phyloP scores from a whole-genome alignment of 2,113 vertebrate species.

The Coptodon bakossiorum region DNA sequence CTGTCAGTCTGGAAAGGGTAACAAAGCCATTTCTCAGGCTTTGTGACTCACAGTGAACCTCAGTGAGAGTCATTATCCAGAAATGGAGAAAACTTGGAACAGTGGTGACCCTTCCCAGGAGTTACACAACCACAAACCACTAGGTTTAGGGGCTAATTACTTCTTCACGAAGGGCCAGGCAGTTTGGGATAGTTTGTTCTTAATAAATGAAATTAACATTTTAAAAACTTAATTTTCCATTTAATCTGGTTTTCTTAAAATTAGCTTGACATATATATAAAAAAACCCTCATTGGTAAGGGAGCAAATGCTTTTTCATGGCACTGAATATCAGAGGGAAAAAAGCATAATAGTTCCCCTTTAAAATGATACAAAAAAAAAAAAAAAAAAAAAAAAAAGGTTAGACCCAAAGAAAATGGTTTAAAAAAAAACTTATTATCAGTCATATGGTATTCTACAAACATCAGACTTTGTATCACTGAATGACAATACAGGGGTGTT shows the following conservation, averaged over 20 bases:
- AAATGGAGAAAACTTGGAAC: not conserved
- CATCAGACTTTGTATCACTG: not conserved
- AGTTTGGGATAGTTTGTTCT: not conserved
- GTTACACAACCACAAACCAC: not conserved
- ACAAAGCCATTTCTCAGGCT: not conserved
- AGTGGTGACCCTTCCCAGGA: not conserved
- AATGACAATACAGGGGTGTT: not conserved
- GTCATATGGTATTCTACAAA: not conserved
- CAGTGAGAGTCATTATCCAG: not conserved
- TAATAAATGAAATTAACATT: not conserved
- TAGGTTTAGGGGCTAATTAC: not conserved
- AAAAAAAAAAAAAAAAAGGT: not conserved
- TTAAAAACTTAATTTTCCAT: not conserved
- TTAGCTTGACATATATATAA: not conserved
- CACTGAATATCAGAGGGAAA: not conserved
- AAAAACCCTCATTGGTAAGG: not conserved
- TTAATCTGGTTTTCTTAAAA: not conserved
- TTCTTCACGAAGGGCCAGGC: not conserved
- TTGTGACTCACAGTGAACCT: not conserved
- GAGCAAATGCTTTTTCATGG: not conserved
- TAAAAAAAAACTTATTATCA: not conserved
- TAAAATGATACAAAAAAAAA: not conserved
- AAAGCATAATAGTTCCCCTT: not conserved
- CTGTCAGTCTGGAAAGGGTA: not conserved
- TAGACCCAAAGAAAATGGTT: not conserved